Conservation (phyloP, 1,140 invertebrate species). For the Pseudomyrmex gracilis region DNA sequence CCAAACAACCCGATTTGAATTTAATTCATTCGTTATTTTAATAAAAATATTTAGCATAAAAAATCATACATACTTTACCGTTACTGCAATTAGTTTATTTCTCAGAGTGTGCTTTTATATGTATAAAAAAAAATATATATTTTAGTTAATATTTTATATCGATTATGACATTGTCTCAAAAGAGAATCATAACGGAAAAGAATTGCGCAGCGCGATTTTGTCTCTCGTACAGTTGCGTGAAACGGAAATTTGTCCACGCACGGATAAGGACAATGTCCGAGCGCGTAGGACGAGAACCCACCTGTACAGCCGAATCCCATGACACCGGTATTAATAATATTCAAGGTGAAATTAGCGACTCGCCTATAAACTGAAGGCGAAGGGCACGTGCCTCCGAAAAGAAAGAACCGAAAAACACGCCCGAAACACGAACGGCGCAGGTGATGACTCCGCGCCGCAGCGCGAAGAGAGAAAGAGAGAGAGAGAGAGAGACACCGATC, state of each 20-base stretch:
- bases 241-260: conserved; percentile 43
- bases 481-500: neutral
- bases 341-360: conserved; percentile 71
- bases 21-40: too few species aligned
- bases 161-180: too few species aligned
- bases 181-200: too few species aligned
- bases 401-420: conserved; percentile 31
- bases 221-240: neutral
- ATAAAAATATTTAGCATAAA: too few species aligned
- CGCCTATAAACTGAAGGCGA: conserved; percentile 29
- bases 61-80: too few species aligned
- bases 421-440: conserved; percentile 40
- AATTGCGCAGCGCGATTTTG: neutral
- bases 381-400: conserved; percentile 48
- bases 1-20: too few species aligned
- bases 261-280: neutral
- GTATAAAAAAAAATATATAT: too few species aligned
- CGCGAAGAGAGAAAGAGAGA: conserved; percentile 15
- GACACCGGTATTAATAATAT: conserved; percentile 74
- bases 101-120: too few species aligned
- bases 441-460: conserved; percentile 40
- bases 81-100: too few species aligned
- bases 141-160: too few species aligned
- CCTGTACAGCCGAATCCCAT: conserved; percentile 38
- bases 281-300: conserved; percentile 25